Evolutionary conservation across 2,888 invertebrate genomes (phyloP).

Genomic region (Protodeltote pygarga): DNA sequence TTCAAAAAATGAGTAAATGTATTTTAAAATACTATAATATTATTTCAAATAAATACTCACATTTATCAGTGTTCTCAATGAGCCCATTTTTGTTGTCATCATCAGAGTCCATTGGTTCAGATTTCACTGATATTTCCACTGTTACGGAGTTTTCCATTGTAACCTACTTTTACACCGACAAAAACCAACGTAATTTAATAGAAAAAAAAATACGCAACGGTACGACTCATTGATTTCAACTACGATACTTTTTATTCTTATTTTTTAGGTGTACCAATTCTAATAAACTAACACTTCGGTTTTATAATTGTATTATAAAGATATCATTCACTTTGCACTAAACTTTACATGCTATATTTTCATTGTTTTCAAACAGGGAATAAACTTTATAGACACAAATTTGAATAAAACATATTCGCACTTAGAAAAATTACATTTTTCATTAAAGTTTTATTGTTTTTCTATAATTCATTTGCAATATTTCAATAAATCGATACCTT

Average conservation of each 20-base stretch:
- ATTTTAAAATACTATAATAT: not conserved
- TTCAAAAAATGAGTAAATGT: too few species aligned
- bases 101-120: slow-evolving; percentile 23
- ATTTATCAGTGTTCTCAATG: not conserved
- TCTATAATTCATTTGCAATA: too few species aligned
- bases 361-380: slow-evolving; percentile 1
- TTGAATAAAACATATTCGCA: too few species aligned
- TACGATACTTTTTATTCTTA: slow-evolving; percentile 13
- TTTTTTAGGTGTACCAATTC: too few species aligned
- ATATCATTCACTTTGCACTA: slow-evolving; percentile 3
- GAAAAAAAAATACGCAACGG: slow-evolving; percentile 10
- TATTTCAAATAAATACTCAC: slow-evolving; percentile 1
- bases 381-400: too few species aligned
- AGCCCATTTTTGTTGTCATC: not conserved
- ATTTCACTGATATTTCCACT: slow-evolving; percentile 36
- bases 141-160: slow-evolving; percentile 29
- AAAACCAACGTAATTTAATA: slow-evolving; percentile 1
- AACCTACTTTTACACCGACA: slow-evolving; percentile 21
- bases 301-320: slow-evolving; percentile 8
- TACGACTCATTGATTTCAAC: slow-evolving; percentile 4
- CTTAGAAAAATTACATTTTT: too few species aligned
- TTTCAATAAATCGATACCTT: too few species aligned
- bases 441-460: too few species aligned
- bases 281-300: not conserved
- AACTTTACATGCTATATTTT: not conserved